These are phyloP conservation scores for Carassius auratus DNA, from an alignment of 2,113 vertebrate species.

Conservation along the genomic window DNA sequence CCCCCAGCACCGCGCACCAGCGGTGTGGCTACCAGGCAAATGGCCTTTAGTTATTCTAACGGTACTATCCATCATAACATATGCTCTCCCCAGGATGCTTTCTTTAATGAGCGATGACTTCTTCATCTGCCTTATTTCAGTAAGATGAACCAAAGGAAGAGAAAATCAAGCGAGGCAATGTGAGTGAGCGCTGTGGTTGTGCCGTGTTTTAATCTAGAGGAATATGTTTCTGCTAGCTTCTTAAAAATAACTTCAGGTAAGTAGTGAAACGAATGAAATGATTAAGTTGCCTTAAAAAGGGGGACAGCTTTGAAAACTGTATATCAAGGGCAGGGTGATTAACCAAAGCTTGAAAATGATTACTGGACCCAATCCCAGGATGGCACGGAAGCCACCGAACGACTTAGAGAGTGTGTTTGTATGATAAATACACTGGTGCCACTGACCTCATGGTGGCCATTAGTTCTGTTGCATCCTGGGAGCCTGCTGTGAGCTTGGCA, in stretches of 20 bases:
- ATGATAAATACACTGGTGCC: slow-evolving; percentile 65
- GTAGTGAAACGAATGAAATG: not conserved
- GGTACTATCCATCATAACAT: slow-evolving; percentile 83
- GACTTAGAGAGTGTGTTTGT: slow-evolving; percentile 65
- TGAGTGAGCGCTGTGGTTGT: not conserved
- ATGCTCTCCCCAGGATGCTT: slow-evolving; percentile 83
- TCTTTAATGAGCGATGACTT: slow-evolving; percentile 81
- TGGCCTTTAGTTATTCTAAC: slow-evolving; percentile 81
- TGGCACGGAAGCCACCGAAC: slow-evolving; percentile 35
- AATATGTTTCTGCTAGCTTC: slow-evolving; percentile 7
- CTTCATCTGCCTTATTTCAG: slow-evolving; percentile 59
- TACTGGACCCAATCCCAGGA: slow-evolving; percentile 47
- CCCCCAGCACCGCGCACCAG: slow-evolving; percentile 60
- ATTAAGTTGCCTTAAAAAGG: slow-evolving; percentile 6
- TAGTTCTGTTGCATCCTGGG: slow-evolving; percentile 58
- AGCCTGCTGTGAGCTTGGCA: slow-evolving; percentile 79
- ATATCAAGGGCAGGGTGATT: slow-evolving; percentile 44
- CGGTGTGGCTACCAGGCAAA: slow-evolving; percentile 77
- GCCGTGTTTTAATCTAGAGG: not conserved
- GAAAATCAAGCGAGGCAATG: not conserved
- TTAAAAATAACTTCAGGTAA: slow-evolving; percentile 2
- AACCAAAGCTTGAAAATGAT: slow-evolving; percentile 50
- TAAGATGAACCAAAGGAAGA: slow-evolving; percentile 54
- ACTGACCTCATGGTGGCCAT: slow-evolving; percentile 59
- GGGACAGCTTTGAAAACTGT: slow-evolving; percentile 31